Evolutionary conservation across 2,888 invertebrate genomes (phyloP).

Genomic region (Glaucopsyche alexis): DNA sequence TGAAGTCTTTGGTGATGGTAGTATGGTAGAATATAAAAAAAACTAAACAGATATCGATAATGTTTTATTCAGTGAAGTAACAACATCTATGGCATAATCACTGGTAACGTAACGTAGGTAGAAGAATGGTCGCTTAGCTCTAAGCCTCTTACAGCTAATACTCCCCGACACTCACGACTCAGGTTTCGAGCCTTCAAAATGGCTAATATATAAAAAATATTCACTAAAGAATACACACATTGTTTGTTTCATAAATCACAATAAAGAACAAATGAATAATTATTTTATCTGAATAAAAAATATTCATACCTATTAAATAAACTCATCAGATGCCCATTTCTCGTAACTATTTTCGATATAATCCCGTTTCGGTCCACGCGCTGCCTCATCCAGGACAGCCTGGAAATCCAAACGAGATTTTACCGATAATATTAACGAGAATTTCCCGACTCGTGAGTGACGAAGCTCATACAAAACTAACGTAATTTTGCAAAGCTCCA

Average conservation of each 20-base stretch:
- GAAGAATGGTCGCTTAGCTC: constrained; percentile 52
- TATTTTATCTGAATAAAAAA: neutral
- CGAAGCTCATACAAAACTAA: constrained; percentile 3
- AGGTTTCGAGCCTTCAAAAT: neutral
- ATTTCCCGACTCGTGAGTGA: neutral
- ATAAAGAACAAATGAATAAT: neutral
- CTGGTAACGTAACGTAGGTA: constrained; percentile 67
- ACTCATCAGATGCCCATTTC: too few species aligned
- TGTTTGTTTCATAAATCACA: neutral
- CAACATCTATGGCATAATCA: constrained; percentile 77
- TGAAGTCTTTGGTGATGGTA: too few species aligned
- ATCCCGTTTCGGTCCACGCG: too few species aligned
- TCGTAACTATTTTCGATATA: too few species aligned
- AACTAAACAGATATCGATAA: constrained; percentile 49
- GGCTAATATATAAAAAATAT: neutral
- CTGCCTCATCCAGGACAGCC: too few species aligned
- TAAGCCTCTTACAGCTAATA: constrained; percentile 59
- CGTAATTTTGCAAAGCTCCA: constrained; percentile 3
- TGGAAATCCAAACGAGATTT: too few species aligned
- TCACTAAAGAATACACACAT: neutral
- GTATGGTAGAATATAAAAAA: constrained; percentile 42
- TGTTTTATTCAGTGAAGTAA: constrained; percentile 72
- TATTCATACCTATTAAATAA: too few species aligned
- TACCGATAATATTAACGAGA: too few species aligned
- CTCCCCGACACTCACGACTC: neutral